phyloP scores from a whole-genome alignment of 2,797 vertebrate genomes.

The Momotus momota region DNA sequence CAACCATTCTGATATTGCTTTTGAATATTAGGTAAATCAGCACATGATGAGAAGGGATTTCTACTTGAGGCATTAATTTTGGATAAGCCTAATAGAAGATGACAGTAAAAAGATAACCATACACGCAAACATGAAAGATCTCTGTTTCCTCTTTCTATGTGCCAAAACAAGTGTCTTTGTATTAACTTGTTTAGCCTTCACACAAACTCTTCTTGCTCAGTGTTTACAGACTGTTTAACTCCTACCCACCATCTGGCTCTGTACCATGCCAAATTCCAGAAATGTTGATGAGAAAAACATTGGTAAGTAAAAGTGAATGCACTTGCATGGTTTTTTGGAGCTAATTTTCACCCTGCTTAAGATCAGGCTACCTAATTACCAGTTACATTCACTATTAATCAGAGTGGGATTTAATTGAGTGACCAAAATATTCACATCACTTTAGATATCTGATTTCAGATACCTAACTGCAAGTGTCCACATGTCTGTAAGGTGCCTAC shows the following conservation, averaged over 20 bases:
- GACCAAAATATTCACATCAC: background rate
- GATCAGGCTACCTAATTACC: background rate
- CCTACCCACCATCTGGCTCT: slow-evolving; percentile 4
- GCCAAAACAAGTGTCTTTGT: background rate
- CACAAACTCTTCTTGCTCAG: background rate
- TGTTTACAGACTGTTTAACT: slow-evolving; percentile 47
- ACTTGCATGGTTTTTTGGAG: background rate
- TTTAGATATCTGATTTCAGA: background rate
- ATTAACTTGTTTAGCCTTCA: slow-evolving; percentile 53
- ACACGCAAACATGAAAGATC: background rate
- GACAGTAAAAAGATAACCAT: background rate
- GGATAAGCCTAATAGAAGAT: background rate
- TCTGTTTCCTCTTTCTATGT: background rate
- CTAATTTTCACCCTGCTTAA: background rate
- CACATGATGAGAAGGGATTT: background rate
- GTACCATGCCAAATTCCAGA: slow-evolving; percentile 25
- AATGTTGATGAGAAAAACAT: background rate
- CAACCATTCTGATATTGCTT: background rate
- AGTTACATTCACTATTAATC: background rate
- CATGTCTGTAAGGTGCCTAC: background rate
- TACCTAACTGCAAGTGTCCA: background rate
- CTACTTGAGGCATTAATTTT: background rate
- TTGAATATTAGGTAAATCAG: background rate
- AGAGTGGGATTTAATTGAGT: background rate
- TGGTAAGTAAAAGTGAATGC: background rate